phyloP scores from a whole-genome alignment of 2,113 vertebrate genomes.

The Trichechus manatus region DNA sequence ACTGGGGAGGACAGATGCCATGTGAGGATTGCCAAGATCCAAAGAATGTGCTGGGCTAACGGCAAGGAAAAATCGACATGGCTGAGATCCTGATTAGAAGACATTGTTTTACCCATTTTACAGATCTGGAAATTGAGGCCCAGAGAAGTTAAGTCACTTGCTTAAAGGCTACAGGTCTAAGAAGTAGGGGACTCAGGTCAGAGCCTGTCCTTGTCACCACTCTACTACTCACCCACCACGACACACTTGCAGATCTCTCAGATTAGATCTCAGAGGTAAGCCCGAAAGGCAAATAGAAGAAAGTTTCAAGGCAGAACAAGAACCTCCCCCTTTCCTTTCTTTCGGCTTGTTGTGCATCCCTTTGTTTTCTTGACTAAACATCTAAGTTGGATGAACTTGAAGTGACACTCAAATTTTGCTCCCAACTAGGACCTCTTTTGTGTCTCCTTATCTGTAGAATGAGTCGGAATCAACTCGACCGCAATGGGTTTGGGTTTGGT shows the following conservation, averaged over 20 bases:
- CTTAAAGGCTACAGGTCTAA: background rate
- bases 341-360: background rate
- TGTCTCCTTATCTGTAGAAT: background rate
- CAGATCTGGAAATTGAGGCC: too few relatives aligned
- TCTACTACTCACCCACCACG: background rate
- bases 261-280: background rate
- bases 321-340: background rate
- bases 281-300: background rate
- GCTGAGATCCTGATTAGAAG: too few relatives aligned
- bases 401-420: background rate
- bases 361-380: background rate
- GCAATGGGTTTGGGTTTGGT: too few relatives aligned
- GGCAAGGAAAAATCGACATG: background rate
- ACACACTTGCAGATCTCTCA: background rate
- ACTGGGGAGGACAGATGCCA: too few relatives aligned
- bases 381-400: background rate
- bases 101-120: too few relatives aligned
- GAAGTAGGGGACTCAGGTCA: background rate
- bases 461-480: too few relatives aligned
- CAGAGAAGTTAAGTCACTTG: too few relatives aligned
- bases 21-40: too few relatives aligned
- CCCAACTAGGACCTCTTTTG: background rate
- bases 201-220: accelerated
- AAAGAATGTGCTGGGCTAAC: too few relatives aligned
- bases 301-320: background rate